Evolutionary conservation across 1,140 invertebrate species (phyloP), one percentile per base, ranked within the genome.

Genomic region (Teleogryllus occipitalis): DNA sequence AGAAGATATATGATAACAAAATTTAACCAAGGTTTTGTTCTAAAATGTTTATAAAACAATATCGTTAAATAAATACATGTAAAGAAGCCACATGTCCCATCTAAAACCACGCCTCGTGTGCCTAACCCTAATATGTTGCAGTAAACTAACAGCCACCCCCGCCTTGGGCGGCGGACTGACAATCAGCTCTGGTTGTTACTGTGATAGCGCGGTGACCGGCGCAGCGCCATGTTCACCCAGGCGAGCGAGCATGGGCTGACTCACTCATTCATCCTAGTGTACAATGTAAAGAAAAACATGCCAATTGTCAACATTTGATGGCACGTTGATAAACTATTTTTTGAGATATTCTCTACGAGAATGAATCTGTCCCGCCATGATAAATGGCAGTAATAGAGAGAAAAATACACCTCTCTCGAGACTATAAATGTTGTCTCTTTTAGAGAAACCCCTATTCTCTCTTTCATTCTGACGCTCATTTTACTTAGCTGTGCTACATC

Each of bases 21-120:
- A 65, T 65, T 65, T 65, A 65, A 65, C 54, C 54, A 65, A 65
- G 54, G 54, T 65, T 65, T 65, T 65, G 54, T 65, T 65, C 54
- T 65, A 65, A 65, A 65, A 65, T 65, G 54, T 65, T 65, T 65
- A 65, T 65, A 65, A 65, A 65, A 65, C 54, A 65, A 65, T 65
- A 65, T 65, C 54, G 54, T 65, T 65, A 65, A 65, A 65, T 65
- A 65, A 65, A 65, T 65, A 65, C 54, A 65, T 65, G 54, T 65
- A 65, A 65, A 65, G 54, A 65, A 65, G 54, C 54, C 54, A 65
- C 54, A 65, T 65, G 54, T 65, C 54, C 54, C 54, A 65, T 65
- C 54, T 65, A 65, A 65, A 65, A 65, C 54, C 54, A 65, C 54
- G 54, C 54, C 54, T 65, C 10, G 54, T 65, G 54, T 65, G 54